Conservation (phyloP, 35 echinoderm and acorn worm genomes). For the Anneissia japonica region DNA sequence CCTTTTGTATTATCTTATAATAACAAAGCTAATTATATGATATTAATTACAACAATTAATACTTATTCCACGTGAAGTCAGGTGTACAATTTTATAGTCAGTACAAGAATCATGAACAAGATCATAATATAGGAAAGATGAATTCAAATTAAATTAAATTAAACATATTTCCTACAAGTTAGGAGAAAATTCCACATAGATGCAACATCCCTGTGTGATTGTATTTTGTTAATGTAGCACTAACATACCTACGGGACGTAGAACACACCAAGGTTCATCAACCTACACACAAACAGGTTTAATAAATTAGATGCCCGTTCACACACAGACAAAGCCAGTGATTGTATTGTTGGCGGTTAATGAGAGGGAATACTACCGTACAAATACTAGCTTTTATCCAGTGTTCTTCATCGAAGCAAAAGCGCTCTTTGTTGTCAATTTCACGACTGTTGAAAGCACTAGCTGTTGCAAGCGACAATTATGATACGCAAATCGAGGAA, state of each 20-base stretch:
- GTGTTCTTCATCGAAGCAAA: not conserved
- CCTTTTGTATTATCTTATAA: too few relatives aligned
- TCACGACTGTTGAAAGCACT: not conserved
- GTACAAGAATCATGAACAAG: too few relatives aligned
- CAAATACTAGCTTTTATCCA: not conserved
- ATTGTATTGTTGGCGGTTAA: not conserved
- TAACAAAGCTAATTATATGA: too few relatives aligned
- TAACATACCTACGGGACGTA: not conserved
- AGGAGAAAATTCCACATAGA: too few relatives aligned
- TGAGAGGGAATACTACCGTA: not conserved
- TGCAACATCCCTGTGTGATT: too few relatives aligned
- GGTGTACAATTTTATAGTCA: too few relatives aligned
- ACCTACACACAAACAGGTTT: not conserved
- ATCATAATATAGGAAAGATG: too few relatives aligned
- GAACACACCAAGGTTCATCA: not conserved
- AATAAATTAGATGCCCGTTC: not conserved
- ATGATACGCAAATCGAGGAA: not conserved
- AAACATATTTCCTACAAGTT: too few relatives aligned
- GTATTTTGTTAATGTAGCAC: not conserved
- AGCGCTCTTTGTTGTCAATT: not conserved
- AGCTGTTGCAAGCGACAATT: not conserved
- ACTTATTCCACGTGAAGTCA: too few relatives aligned
- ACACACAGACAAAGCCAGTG: not conserved
- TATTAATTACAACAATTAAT: too few relatives aligned
- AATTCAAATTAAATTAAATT: too few relatives aligned